Percentiles rank a stretch among this genome's conserved stretches.
Conservation (phyloP, 2,113 vertebrate species). For the Crotalus tigris region DNA sequence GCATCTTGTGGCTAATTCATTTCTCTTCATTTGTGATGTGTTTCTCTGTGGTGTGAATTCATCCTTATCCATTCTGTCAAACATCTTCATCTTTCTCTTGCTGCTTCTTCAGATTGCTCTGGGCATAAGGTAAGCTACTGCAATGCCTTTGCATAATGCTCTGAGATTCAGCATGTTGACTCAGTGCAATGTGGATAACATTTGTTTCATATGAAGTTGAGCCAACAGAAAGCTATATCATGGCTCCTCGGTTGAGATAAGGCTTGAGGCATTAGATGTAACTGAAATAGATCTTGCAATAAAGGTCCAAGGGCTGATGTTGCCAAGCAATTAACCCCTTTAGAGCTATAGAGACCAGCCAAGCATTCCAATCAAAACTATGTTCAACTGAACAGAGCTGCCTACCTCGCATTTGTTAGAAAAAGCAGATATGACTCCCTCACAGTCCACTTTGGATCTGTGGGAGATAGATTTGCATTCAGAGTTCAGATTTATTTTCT, state of each 20-base stretch:
- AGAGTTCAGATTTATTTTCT: background rate
- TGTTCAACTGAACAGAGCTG: background rate
- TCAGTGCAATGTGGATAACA: background rate
- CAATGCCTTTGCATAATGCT: conserved; percentile 13
- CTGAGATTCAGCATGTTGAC: conserved; percentile 26
- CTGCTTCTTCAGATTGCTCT: conserved; percentile 69
- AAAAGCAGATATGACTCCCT: background rate
- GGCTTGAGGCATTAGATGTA: background rate
- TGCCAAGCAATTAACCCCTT: background rate
- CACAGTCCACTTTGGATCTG: background rate
- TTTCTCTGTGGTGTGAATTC: conserved; percentile 73
- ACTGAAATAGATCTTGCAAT: background rate
- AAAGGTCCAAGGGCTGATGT: background rate
- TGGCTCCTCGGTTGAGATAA: background rate
- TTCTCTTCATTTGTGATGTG: conserved; percentile 74
- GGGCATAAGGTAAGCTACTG: conserved; percentile 62
- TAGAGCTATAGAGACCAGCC: background rate
- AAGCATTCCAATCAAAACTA: background rate
- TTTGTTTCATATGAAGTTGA: conserved; percentile 16
- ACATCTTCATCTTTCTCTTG: conserved; percentile 70
- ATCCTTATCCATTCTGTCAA: conserved; percentile 71
- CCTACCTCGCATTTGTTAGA: background rate
- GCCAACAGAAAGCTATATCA: background rate
- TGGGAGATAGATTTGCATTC: background rate
- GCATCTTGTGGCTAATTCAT: conserved; percentile 67